A percentile compares a stretch with the other conserved stretches of the same genome.
Evolutionary conservation across 1,140 invertebrate species (phyloP).

Genomic region (Augochlora pura): DNA sequence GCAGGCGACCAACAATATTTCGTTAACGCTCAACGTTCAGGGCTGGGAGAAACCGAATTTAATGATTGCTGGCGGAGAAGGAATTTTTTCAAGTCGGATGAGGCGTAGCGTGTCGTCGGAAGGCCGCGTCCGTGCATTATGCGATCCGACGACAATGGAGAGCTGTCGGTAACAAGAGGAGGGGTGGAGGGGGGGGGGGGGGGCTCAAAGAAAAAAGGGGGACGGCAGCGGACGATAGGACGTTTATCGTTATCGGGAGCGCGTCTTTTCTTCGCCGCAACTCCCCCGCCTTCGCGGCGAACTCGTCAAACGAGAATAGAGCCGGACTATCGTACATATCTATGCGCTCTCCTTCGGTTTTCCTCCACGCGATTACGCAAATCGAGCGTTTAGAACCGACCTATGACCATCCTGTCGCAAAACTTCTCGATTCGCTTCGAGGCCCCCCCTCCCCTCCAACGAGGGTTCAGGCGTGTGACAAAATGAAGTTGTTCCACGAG

Average conservation of each 20-base stretch:
- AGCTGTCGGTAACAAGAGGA: slow-evolving; percentile 29
- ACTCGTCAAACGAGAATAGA: slow-evolving; percentile 72
- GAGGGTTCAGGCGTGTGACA: no score
- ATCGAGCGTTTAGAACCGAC: slow-evolving; percentile 17
- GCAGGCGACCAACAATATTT: no score
- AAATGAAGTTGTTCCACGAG: no score
- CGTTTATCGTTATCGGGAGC: slow-evolving; percentile 73
- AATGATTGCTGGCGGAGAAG: no score
- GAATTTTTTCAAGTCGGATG: slow-evolving; percentile 45
- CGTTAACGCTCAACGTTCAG: no score
- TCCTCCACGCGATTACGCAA: slow-evolving; percentile 55
- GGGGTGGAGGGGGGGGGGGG: slow-evolving; percentile 32
- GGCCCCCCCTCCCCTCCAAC: no score
- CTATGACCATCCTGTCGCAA: not conserved
- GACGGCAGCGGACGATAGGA: slow-evolving; percentile 61
- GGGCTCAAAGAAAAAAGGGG: slow-evolving; percentile 53
- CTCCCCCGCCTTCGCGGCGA: slow-evolving; percentile 35
- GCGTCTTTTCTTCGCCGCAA: slow-evolving; percentile 62
- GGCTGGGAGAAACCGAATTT: no score
- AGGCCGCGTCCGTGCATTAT: slow-evolving; percentile 46
- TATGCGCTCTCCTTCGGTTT: slow-evolving; percentile 59
- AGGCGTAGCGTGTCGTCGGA: slow-evolving; percentile 48
- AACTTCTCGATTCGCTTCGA: no score
- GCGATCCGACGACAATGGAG: slow-evolving; percentile 43
- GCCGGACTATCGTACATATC: slow-evolving; percentile 55